These are phyloP conservation scores for Oegoconia quadripuncta DNA, from an alignment of 2,888 invertebrate genomes.

Conservation along the genomic window DNA sequence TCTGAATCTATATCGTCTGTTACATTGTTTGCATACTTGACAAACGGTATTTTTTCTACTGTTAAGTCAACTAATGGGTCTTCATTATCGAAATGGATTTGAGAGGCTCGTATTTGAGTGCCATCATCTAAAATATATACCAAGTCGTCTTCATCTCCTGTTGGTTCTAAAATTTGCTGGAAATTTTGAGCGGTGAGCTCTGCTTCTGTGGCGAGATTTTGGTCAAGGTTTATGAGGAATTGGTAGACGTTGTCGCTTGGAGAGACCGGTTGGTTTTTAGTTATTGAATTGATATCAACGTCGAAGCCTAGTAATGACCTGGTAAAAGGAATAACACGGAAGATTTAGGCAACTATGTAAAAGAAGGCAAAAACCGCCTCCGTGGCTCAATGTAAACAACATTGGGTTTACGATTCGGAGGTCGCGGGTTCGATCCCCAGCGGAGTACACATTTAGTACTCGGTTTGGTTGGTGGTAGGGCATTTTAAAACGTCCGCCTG, in stretches of 20 bases:
- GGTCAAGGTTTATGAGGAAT: slow-evolving; percentile 56
- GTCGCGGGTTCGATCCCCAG: too few species aligned
- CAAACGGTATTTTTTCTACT: slow-evolving; percentile 60
- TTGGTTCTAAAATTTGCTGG: slow-evolving; percentile 37
- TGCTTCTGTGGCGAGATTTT: slow-evolving; percentile 27
- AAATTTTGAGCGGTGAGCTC: slow-evolving; percentile 29
- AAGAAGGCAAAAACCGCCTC: too few species aligned
- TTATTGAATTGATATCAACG: slow-evolving; percentile 60
- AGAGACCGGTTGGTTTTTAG: slow-evolving; percentile 56
- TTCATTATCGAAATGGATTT: slow-evolving; percentile 72
- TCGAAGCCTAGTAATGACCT: slow-evolving; percentile 61
- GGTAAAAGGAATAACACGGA: slow-evolving; percentile 10
- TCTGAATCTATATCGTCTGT: slow-evolving; percentile 35
- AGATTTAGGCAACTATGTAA: too few species aligned
- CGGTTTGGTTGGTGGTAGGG: too few species aligned
- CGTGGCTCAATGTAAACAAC: too few species aligned
- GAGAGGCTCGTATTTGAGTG: slow-evolving; percentile 67
- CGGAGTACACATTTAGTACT: too few species aligned
- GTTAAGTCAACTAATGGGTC: slow-evolving; percentile 58
- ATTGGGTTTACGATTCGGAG: too few species aligned
- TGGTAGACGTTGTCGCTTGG: slow-evolving; percentile 62
- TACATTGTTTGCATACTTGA: slow-evolving; percentile 45
- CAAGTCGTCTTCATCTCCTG: slow-evolving; percentile 38
- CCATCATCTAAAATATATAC: slow-evolving; percentile 67
- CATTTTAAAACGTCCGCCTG: too few species aligned